Evolutionary conservation across 2,888 invertebrate species (phyloP).

Genomic region (Zelleria hepariella): DNA sequence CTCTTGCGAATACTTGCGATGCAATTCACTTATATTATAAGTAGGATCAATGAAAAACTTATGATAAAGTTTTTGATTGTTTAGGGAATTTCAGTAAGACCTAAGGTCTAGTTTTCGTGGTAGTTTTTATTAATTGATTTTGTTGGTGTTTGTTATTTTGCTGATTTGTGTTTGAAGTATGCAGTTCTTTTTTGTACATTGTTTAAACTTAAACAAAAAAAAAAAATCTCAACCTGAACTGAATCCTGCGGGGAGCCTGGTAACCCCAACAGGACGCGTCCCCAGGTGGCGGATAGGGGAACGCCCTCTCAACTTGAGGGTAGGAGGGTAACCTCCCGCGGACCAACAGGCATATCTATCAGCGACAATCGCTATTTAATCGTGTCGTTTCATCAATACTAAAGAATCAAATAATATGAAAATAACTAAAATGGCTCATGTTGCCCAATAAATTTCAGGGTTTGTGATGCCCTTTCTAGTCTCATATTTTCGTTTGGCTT

Average conservation of each 20-base stretch:
- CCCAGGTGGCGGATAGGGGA: conserved; percentile 7
- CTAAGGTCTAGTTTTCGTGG: neutral
- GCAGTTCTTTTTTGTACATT: neutral
- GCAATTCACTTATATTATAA: neutral
- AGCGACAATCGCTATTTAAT: no score
- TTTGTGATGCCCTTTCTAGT: no score
- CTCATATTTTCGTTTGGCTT: no score
- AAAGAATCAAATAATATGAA: no score
- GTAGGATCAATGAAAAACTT: neutral
- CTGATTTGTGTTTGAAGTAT: no score
- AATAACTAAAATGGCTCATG: no score
- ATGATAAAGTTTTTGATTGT: neutral
- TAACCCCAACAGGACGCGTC: conserved; percentile 5
- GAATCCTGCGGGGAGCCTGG: conserved; percentile 1
- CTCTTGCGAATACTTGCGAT: neutral
- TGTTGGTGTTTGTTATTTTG: no score
- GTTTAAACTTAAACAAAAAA: no score
- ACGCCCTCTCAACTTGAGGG: neutral
- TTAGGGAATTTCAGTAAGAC: neutral
- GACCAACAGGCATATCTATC: neutral
- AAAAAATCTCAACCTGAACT: no score
- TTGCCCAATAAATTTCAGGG: no score
- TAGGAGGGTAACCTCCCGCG: conserved; percentile 1
- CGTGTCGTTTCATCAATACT: no score
- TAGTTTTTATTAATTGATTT: no score